These are phyloP conservation scores for Macroramphosus scolopax DNA, from an alignment of 2,797 vertebrate species.

Conservation along the genomic window DNA sequence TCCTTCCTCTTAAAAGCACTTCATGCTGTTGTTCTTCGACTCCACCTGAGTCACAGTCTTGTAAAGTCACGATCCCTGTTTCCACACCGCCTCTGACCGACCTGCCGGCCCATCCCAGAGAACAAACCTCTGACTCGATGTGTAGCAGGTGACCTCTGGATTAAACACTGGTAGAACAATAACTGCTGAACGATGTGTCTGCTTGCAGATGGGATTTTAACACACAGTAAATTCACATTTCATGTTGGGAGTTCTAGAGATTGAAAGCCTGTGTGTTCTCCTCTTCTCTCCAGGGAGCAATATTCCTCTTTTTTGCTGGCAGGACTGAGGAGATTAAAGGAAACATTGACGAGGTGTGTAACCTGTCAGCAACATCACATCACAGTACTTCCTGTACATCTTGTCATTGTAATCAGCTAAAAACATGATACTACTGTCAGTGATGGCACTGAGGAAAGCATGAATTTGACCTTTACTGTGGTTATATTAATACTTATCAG, in stretches of 20 bases:
- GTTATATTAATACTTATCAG: too few relatives aligned
- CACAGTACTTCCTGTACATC: too few relatives aligned
- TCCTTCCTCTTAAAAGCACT: too few relatives aligned
- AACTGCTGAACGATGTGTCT: conserved; percentile 9
- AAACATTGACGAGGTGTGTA: conserved; percentile 82
- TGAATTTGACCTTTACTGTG: too few relatives aligned
- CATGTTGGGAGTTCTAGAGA: background rate
- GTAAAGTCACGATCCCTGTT: conserved; percentile 12
- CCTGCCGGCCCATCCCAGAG: conserved; percentile 62
- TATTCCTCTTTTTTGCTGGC: conserved; percentile 87
- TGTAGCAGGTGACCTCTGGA: conserved; percentile 29
- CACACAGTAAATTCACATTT: background rate
- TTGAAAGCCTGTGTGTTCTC: background rate
- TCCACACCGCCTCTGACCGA: conserved; percentile 50
- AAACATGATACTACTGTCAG: too few relatives aligned
- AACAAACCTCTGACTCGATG: conserved; percentile 61
- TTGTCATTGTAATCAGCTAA: too few relatives aligned
- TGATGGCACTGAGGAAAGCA: too few relatives aligned
- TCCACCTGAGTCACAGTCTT: conserved; percentile 15
- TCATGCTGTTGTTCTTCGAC: too few relatives aligned
- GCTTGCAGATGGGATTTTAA: background rate
- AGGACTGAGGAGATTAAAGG: conserved; percentile 86
- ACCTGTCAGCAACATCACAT: too few relatives aligned
- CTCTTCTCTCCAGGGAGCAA: conserved; percentile 76
- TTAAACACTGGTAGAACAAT: conserved; percentile 39